Conservation (phyloP, 2,113 vertebrate genomes). For the Lepidothrix coronata region DNA sequence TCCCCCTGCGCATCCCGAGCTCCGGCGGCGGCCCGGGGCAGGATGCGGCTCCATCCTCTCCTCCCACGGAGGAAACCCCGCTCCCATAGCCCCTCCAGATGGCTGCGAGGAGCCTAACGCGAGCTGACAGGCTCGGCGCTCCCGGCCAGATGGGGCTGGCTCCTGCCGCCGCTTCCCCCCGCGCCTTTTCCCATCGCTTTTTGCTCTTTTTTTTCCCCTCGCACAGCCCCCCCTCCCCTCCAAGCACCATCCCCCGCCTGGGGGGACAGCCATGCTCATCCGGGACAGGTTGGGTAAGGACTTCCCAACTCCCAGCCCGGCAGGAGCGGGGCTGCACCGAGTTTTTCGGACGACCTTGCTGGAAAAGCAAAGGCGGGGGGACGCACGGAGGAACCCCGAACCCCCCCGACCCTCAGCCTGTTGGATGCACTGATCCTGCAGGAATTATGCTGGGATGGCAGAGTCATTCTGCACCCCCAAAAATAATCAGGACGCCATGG, state of each 20-base stretch:
- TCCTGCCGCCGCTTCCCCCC: neutral
- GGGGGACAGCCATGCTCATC: neutral
- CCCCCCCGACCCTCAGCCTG: neutral
- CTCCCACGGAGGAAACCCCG: neutral
- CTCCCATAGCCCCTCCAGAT: slow-evolving; percentile 44
- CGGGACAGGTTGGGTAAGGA: neutral
- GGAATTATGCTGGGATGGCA: neutral
- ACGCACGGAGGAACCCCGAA: neutral
- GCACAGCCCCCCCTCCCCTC: neutral
- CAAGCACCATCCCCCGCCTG: neutral
- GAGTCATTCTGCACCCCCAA: neutral
- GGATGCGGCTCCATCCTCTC: neutral
- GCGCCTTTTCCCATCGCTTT: neutral
- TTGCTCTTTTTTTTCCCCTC: neutral
- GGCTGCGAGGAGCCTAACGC: slow-evolving; percentile 44
- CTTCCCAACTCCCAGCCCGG: neutral
- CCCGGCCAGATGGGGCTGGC: slow-evolving; percentile 26
- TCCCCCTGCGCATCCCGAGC: neutral
- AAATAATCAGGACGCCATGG: neutral
- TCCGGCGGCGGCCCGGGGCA: neutral
- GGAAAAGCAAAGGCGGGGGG: neutral
- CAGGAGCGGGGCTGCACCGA: neutral
- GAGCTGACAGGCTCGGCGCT: slow-evolving; percentile 27
- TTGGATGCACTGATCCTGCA: neutral
- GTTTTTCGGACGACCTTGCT: slow-evolving; percentile 48